phyloP scores from a whole-genome alignment of 1,140 invertebrate species.

The Tetragnatha versicolor region DNA sequence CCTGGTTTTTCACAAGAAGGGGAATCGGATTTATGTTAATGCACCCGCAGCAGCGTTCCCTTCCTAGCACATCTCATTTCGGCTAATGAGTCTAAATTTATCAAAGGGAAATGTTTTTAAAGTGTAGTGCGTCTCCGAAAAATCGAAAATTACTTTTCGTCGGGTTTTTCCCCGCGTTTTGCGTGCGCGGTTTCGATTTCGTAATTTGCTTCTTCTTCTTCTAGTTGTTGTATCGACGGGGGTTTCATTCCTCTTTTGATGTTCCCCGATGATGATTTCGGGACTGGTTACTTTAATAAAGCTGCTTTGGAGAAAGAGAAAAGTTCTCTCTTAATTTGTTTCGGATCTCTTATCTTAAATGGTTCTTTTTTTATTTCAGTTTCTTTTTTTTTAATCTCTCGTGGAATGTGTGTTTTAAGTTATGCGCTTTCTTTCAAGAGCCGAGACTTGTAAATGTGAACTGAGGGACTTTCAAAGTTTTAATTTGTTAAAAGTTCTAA shows the following conservation, averaged over 20 bases:
- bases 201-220: neutral
- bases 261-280: too few relatives aligned
- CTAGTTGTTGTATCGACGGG: too few relatives aligned
- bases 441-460: too few relatives aligned
- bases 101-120: slow-evolving; percentile 52
- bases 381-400: neutral
- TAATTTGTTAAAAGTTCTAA: too few relatives aligned
- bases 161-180: neutral
- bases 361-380: neutral
- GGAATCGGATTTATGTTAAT: slow-evolving; percentile 54
- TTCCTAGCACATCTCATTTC: slow-evolving; percentile 40
- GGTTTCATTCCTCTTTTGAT: too few relatives aligned
- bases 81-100: slow-evolving; percentile 53
- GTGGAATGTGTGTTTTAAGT: too few relatives aligned
- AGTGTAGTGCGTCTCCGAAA: neutral
- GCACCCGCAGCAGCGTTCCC: neutral
- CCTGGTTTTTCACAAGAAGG: neutral
- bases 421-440: too few relatives aligned
- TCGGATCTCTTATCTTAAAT: slow-evolving; percentile 15
- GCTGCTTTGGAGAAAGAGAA: too few relatives aligned
- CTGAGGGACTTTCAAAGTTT: too few relatives aligned
- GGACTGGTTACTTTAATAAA: too few relatives aligned
- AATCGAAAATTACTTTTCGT: slow-evolving; percentile 34
- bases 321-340: neutral
- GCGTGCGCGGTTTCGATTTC: neutral